phyloP scores from a whole-genome alignment of 2,797 vertebrate species.

The Melanotaenia trifasciata region DNA sequence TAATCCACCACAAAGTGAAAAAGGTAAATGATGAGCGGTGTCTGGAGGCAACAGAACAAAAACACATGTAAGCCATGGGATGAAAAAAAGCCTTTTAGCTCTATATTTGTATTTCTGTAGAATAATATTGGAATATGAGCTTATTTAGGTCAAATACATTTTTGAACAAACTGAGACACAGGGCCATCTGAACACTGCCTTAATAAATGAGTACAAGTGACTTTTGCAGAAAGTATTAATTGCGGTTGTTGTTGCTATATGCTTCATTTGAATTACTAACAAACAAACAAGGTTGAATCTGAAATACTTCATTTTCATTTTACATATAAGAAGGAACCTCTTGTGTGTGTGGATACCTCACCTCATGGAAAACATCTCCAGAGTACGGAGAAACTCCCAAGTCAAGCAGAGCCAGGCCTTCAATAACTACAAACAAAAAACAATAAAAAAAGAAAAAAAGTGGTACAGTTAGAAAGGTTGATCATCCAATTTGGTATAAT shows the following conservation, averaged over 20 bases:
- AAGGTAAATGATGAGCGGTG: slow-evolving; percentile 95
- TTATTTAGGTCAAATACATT: not conserved
- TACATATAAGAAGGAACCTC: not conserved
- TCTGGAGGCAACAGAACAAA: slow-evolving; percentile 76
- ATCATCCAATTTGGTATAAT: not conserved
- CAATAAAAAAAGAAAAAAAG: not conserved
- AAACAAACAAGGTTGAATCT: not conserved
- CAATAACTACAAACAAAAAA: slow-evolving; percentile 86
- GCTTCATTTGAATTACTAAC: not conserved
- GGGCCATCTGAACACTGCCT: rapidly evolving
- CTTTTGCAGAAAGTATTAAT: not conserved
- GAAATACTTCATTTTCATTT: not conserved
- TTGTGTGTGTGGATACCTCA: slow-evolving; percentile 66
- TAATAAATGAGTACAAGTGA: not conserved
- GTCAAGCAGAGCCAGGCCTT: slow-evolving; percentile 94
- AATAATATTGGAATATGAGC: not conserved
- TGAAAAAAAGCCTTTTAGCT: not conserved
- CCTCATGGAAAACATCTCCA: slow-evolving; percentile 97
- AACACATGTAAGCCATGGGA: not conserved
- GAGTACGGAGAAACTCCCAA: slow-evolving; percentile 95
- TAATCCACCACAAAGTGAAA: slow-evolving; percentile 98
- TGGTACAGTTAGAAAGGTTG: not conserved
- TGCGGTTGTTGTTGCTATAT: not conserved
- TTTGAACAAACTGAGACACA: not conserved
- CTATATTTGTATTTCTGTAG: not conserved